Percentiles rank a stretch among this genome's conserved stretches.
phyloP scores from a whole-genome alignment of 2,888 invertebrate species.

The Yponomeuta plumbellus region DNA sequence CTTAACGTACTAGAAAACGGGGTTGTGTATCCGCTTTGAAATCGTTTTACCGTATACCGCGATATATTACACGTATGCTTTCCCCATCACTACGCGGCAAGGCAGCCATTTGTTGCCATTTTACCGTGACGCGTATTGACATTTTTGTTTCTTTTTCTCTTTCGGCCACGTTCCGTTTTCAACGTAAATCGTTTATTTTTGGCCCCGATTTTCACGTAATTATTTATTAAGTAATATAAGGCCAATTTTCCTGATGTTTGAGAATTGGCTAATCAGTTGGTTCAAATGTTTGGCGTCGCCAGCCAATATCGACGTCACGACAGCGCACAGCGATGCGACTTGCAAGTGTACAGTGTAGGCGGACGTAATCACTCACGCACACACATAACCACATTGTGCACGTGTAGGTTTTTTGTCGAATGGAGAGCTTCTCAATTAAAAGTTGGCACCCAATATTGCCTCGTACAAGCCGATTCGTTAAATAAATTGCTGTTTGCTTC shows the following conservation, averaged over 20 bases:
- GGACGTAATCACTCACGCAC: too few species aligned
- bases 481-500: too few species aligned
- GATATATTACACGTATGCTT: not conserved
- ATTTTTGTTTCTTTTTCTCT: not conserved
- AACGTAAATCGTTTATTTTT: not conserved
- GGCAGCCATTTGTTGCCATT: not conserved
- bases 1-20: too few species aligned
- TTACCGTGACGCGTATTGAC: not conserved
- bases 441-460: too few species aligned
- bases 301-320: not conserved
- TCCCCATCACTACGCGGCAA: not conserved
- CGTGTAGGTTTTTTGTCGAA: too few species aligned
- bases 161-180: not conserved
- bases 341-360: not conserved
- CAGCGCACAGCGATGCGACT: not conserved
- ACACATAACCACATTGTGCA: too few species aligned
- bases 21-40: too few species aligned
- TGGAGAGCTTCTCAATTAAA: too few species aligned
- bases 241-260: not conserved
- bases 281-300: not conserved
- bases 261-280: not conserved
- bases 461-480: too few species aligned
- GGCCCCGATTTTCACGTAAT: not conserved
- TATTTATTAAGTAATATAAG: not conserved
- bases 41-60: too few species aligned